These are phyloP conservation scores for Scopus umbretta DNA, from an alignment of 2,113 vertebrate genomes.

Conservation along the genomic window DNA sequence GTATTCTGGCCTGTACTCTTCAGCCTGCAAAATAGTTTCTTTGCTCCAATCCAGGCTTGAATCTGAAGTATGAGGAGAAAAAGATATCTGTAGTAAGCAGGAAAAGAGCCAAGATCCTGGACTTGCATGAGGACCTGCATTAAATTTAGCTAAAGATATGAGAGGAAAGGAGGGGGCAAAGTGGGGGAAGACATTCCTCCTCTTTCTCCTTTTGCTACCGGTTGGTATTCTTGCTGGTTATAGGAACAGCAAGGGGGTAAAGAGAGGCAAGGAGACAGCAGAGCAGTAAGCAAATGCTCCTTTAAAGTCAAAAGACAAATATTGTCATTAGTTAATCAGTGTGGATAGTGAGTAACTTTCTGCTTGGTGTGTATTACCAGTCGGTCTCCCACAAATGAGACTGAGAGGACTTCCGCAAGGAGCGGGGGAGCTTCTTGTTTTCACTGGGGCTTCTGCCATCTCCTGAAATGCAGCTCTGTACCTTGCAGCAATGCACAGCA, in stretches of 20 bases:
- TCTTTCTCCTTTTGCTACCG: background rate
- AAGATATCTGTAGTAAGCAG: background rate
- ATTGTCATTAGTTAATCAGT: fast-evolving
- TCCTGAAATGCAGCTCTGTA: background rate
- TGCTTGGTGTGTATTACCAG: background rate
- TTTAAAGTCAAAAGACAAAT: background rate
- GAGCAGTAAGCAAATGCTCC: background rate
- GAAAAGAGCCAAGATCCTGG: background rate
- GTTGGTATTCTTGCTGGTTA: background rate
- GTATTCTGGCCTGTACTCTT: background rate
- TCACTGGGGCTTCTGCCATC: background rate
- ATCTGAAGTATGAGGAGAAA: background rate
- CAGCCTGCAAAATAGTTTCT: background rate
- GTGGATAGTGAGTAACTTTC: background rate
- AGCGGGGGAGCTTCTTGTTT: background rate
- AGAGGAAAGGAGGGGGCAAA: background rate
- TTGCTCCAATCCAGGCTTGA: background rate
- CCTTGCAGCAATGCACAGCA: background rate
- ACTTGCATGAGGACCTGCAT: background rate
- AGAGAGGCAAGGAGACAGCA: background rate
- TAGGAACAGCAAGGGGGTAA: background rate
- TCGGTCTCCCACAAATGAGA: background rate
- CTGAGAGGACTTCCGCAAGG: background rate
- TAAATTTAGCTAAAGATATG: background rate
- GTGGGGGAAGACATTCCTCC: background rate